A percentile compares a stretch with the other conserved stretches of the same genome.
phyloP scores from a whole-genome alignment of 2,888 invertebrate species.

The Monopis laevigella region DNA sequence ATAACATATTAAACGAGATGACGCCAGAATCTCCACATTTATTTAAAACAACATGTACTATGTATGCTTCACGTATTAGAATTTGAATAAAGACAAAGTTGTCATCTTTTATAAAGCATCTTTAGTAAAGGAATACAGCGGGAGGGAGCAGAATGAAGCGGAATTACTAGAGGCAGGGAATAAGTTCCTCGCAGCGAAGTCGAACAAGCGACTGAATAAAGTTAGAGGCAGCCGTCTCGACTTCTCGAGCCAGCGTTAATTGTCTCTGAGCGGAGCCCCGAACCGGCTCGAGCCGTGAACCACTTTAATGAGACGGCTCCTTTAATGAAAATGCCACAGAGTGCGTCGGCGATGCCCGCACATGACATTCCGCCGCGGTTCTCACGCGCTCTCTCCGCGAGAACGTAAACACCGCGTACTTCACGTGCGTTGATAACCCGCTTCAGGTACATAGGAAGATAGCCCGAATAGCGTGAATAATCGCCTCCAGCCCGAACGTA shows the following conservation, averaged over 20 bases:
- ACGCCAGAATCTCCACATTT: no score
- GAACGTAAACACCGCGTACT: not conserved
- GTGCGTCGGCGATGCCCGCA: conserved; percentile 35
- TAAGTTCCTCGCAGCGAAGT: conserved; percentile 28
- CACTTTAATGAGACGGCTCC: conserved; percentile 59
- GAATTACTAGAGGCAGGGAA: conserved; percentile 1
- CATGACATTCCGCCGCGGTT: conserved; percentile 22
- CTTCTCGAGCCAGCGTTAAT: conserved; percentile 37
- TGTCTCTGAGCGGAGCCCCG: conserved; percentile 36
- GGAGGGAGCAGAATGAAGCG: no score
- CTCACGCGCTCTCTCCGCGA: conserved; percentile 10
- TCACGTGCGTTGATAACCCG: not conserved
- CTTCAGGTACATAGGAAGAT: not conserved
- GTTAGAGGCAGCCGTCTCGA: conserved; percentile 26
- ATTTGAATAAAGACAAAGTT: no score
- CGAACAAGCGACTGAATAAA: conserved; percentile 39
- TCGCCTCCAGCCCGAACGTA: conserved; percentile 25
- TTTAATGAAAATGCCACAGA: conserved; percentile 54
- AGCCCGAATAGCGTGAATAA: conserved; percentile 36
- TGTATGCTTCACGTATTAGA: no score
- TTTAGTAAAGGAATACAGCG: not conserved
- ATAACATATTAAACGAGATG: no score
- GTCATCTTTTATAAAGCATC: no score
- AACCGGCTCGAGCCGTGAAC: conserved; percentile 36
- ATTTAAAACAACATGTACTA: no score